phyloP scores from a whole-genome alignment of 2,113 vertebrate genomes.

The Heteronetta atricapilla region DNA sequence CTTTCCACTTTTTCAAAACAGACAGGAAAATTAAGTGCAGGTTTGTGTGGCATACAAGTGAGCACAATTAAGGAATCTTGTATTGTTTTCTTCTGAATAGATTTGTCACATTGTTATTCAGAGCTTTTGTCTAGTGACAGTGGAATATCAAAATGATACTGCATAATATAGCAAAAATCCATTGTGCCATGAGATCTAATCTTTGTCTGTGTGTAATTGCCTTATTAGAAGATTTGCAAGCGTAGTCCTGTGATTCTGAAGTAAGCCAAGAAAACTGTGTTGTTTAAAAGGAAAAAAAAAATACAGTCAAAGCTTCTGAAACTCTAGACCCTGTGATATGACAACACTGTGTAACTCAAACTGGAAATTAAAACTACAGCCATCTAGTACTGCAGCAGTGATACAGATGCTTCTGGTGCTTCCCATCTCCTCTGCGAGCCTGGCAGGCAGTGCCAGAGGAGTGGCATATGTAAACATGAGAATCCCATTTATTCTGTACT shows the following conservation, averaged over 20 bases:
- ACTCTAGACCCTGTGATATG: conserved; percentile 53
- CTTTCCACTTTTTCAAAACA: conserved; percentile 72
- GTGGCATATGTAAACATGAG: neutral
- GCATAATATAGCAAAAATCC: conserved; percentile 77
- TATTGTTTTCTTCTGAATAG: conserved; percentile 77
- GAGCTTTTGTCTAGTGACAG: conserved; percentile 75
- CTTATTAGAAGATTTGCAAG: conserved; percentile 81
- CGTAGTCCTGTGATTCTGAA: conserved; percentile 69
- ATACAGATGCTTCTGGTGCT: neutral
- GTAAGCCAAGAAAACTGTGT: conserved; percentile 46
- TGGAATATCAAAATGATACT: conserved; percentile 75
- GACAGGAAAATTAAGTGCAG: conserved; percentile 71
- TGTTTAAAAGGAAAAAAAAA: neutral
- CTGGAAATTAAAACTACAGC: conserved; percentile 64
- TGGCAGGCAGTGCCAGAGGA: neutral
- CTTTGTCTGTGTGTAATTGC: conserved; percentile 78
- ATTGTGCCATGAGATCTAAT: conserved; percentile 79
- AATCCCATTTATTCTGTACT: conserved; percentile 50
- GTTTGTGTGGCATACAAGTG: conserved; percentile 71
- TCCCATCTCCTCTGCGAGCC: neutral
- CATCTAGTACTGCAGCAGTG: neutral
- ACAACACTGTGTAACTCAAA: conserved; percentile 72
- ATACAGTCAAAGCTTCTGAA: conserved; percentile 5
- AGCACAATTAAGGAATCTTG: conserved; percentile 76
- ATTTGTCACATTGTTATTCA: conserved; percentile 79